A percentile compares a stretch with the other conserved stretches of the same genome.
phyloP scores from a whole-genome alignment of 2,888 invertebrate genomes.

The Nomada ruficornis region DNA sequence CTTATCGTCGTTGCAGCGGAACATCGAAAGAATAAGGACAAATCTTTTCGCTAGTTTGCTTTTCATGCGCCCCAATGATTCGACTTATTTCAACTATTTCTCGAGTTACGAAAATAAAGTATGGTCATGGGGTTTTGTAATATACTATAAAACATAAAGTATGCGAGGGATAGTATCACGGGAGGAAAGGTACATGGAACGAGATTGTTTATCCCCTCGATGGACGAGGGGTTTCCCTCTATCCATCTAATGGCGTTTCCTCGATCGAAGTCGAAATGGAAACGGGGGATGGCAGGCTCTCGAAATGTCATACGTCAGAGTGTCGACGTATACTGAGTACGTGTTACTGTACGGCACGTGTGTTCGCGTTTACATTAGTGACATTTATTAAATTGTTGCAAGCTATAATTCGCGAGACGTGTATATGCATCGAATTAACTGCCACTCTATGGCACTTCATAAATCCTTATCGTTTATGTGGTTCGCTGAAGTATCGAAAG shows the following conservation, averaged over 20 bases:
- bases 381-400: conserved; percentile 60
- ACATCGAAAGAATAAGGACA: too few relatives aligned
- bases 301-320: conserved; percentile 25
- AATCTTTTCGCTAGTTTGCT: too few relatives aligned
- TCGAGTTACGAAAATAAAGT: background rate
- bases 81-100: background rate
- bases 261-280: conserved; percentile 26
- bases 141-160: background rate
- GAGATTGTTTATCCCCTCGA: background rate
- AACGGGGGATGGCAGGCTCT: conserved; percentile 7
- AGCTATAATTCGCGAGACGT: conserved; percentile 42
- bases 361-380: conserved; percentile 31
- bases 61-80: too few relatives aligned
- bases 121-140: background rate
- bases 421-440: conserved; percentile 37
- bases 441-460: conserved; percentile 20
- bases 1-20: too few relatives aligned
- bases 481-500: background rate
- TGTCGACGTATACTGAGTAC: conserved; percentile 19
- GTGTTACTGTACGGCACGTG: conserved; percentile 22
- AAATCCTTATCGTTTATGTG: conserved; percentile 19
- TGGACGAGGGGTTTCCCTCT: background rate
- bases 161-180: too few relatives aligned
- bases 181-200: background rate
- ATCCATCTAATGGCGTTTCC: conserved; percentile 1